Evolutionary conservation across 2,113 vertebrate species (phyloP).

Genomic region (Chiloscyllium plagiosum): DNA sequence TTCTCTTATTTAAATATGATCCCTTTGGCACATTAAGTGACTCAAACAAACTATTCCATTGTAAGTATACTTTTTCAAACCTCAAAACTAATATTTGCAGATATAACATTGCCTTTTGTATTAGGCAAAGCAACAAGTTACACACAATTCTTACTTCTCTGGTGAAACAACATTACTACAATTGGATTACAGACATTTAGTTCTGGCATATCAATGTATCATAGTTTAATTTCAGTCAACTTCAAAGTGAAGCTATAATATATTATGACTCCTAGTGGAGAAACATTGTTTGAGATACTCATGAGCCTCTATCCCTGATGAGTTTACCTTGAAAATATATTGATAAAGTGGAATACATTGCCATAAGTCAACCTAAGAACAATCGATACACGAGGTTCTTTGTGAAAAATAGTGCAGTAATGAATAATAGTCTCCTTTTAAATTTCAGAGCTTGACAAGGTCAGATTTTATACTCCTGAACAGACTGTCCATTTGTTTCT

Average conservation of each 20-base stretch:
- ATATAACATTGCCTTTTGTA: background rate
- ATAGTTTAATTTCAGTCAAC: constrained; percentile 21
- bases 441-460: background rate
- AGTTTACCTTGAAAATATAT: background rate
- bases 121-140: constrained; percentile 14
- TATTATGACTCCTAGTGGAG: constrained; percentile 15
- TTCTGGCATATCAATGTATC: constrained; percentile 22
- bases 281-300: background rate
- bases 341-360: background rate
- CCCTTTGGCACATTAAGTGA: background rate
- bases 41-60: background rate
- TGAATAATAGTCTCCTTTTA: background rate
- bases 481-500: background rate
- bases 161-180: constrained; percentile 28
- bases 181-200: constrained; percentile 25
- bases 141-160: background rate
- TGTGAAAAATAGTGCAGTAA: background rate
- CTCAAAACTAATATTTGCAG: constrained; percentile 28
- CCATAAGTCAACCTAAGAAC: background rate
- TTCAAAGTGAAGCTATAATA: background rate
- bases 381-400: background rate
- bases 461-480: background rate
- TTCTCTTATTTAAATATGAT: background rate
- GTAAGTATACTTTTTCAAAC: background rate
- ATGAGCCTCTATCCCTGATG: background rate